phyloP scores from a whole-genome alignment of 1,140 invertebrate genomes.

The Chrysoperla carnea region DNA sequence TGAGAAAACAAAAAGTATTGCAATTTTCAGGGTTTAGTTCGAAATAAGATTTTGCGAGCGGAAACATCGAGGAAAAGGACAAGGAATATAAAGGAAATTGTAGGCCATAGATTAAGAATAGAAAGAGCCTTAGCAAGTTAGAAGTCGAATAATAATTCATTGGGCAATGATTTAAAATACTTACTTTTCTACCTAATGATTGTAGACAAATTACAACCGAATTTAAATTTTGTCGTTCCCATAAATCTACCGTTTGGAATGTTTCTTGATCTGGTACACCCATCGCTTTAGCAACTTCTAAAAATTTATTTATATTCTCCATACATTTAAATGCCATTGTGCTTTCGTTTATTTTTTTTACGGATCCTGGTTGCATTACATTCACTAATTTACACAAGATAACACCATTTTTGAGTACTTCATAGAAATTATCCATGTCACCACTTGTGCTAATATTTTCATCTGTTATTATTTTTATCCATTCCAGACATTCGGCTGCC shows the following conservation, averaged over 20 bases:
- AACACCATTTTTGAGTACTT: constrained; percentile 69
- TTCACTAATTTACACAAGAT: constrained; percentile 75
- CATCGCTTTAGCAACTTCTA: constrained; percentile 66
- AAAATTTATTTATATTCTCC: constrained; percentile 95
- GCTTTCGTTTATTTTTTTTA: constrained; percentile 77
- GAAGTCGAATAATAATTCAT: no score
- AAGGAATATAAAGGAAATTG: no score
- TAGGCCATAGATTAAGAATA: no score
- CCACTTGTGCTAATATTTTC: constrained; percentile 66
- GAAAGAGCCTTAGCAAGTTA: no score
- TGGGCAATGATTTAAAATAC: no score
- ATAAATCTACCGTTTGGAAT: constrained; percentile 92
- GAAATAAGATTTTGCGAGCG: no score
- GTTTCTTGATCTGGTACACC: constrained; percentile 89
- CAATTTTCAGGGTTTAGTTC: no score
- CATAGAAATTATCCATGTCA: constrained; percentile 83
- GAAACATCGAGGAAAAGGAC: no score
- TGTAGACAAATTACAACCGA: constrained; percentile 89
- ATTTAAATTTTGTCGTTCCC: constrained; percentile 89
- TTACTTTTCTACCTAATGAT: constrained; percentile 86
- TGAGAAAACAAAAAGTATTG: no score
- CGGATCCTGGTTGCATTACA: constrained; percentile 50
- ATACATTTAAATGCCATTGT: constrained; percentile 95
- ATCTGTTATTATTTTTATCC: constrained; percentile 70
- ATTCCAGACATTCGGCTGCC: constrained; percentile 75